Conservation (phyloP, 1,140 invertebrate species). For the Drosophila chauvacae region DNA sequence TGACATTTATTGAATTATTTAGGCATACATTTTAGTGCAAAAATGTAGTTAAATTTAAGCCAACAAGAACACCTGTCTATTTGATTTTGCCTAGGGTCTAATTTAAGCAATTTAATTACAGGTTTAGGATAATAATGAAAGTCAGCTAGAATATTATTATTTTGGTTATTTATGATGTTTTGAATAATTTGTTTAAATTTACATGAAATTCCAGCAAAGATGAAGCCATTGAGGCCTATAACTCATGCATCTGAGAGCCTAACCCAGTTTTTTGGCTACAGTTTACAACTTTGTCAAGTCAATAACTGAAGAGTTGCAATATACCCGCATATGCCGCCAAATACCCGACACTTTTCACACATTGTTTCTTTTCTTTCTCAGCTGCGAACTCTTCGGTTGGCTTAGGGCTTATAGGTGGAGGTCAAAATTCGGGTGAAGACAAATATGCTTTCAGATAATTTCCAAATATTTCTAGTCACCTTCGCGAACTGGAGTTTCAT, state of each 20-base stretch:
- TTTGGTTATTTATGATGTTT: too few relatives aligned
- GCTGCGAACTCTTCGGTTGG: constrained; percentile 20
- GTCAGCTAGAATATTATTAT: too few relatives aligned
- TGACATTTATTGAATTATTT: constrained; percentile 23
- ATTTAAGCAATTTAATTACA: neutral
- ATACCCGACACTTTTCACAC: constrained; percentile 69
- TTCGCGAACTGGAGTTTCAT: constrained; percentile 31
- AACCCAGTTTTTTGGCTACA: constrained; percentile 59
- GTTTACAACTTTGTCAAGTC: constrained; percentile 62
- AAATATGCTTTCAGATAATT: constrained; percentile 39
- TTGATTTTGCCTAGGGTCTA: neutral
- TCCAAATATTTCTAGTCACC: constrained; percentile 13
- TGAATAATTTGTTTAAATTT: neutral
- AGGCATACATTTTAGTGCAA: neutral
- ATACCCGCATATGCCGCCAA: constrained; percentile 62
- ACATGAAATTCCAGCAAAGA: neutral
- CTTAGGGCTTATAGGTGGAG: constrained; percentile 17
- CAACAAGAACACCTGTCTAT: neutral
- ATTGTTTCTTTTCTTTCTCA: constrained; percentile 21
- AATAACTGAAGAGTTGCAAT: constrained; percentile 65
- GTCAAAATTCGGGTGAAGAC: constrained; percentile 32
- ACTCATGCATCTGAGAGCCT: constrained; percentile 40
- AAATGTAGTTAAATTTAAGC: neutral
- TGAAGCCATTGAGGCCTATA: neutral
- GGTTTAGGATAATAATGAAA: neutral